These are phyloP conservation scores for Valencia hispanica DNA, from an alignment of 2,797 vertebrate species.

Conservation along the genomic window DNA sequence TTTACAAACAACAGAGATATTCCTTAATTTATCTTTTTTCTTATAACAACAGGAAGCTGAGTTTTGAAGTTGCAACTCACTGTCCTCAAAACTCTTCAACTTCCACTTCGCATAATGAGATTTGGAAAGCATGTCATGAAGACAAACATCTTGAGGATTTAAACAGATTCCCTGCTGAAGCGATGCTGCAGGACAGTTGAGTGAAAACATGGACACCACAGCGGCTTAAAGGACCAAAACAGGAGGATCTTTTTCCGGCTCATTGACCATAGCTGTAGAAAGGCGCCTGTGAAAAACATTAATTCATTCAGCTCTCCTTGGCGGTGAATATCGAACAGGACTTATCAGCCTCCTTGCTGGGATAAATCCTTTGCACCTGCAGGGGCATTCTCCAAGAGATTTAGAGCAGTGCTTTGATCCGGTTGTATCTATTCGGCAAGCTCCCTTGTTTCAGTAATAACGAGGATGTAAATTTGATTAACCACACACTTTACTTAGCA, in stretches of 20 bases:
- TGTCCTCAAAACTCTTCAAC: not conserved
- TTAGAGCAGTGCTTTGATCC: constrained; percentile 59
- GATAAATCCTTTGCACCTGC: constrained; percentile 66
- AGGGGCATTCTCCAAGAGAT: constrained; percentile 34
- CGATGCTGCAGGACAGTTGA: constrained; percentile 9
- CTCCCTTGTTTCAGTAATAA: constrained; percentile 15
- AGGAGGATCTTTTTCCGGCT: constrained; percentile 34
- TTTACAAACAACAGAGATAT: not conserved
- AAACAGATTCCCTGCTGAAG: constrained; percentile 18
- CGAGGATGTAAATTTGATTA: constrained; percentile 1
- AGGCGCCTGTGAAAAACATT: constrained; percentile 41
- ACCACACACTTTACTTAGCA: not conserved
- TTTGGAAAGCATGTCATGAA: constrained; percentile 22
- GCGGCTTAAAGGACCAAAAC: constrained; percentile 21
- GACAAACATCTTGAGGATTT: constrained; percentile 27
- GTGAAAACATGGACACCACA: constrained; percentile 29
- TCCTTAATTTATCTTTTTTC: not conserved
- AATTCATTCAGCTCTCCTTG: constrained; percentile 47
- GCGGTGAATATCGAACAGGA: constrained; percentile 62
- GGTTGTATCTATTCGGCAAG: constrained; percentile 24
- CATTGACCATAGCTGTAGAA: constrained; percentile 43
- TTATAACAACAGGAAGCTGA: constrained; percentile 1
- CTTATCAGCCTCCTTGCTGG: constrained; percentile 47
- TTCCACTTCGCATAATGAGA: constrained; percentile 30
- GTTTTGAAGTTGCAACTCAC: not conserved